phyloP scores from a whole-genome alignment of 2,888 invertebrate genomes.

The Allolobophora icterica region DNA sequence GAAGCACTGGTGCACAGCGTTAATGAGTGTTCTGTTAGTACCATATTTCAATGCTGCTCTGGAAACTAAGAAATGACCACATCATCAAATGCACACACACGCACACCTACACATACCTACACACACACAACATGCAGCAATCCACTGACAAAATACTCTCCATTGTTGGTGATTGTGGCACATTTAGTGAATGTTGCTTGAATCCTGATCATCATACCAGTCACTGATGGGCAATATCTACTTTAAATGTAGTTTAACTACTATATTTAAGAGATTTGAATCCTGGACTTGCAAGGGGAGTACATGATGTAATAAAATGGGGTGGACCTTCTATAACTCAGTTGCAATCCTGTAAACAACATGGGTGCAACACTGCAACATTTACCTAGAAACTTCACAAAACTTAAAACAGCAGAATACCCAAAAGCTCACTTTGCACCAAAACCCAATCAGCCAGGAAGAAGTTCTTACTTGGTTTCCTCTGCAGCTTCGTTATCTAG shows the following conservation, averaged over 20 bases:
- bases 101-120: neutral
- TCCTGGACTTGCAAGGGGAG: neutral
- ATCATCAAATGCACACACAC: neutral
- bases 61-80: neutral
- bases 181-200: neutral
- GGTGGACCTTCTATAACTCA: neutral
- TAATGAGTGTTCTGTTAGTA: neutral
- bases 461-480: neutral
- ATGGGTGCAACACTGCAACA: neutral
- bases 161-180: neutral
- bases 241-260: no score
- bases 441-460: neutral
- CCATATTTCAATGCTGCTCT: neutral
- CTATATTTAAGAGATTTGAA: neutral
- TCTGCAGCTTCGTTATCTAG: neutral
- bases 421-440: neutral
- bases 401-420: neutral
- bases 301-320: neutral
- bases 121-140: neutral
- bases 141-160: neutral
- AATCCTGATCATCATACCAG: neutral
- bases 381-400: neutral
- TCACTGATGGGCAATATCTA: no score
- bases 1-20: neutral
- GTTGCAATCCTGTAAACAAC: neutral